A percentile compares a stretch with the other conserved stretches of the same genome.
These are phyloP conservation scores for Epirrita christyi DNA, from an alignment of 2,888 invertebrate genomes.

Conservation along the genomic window DNA sequence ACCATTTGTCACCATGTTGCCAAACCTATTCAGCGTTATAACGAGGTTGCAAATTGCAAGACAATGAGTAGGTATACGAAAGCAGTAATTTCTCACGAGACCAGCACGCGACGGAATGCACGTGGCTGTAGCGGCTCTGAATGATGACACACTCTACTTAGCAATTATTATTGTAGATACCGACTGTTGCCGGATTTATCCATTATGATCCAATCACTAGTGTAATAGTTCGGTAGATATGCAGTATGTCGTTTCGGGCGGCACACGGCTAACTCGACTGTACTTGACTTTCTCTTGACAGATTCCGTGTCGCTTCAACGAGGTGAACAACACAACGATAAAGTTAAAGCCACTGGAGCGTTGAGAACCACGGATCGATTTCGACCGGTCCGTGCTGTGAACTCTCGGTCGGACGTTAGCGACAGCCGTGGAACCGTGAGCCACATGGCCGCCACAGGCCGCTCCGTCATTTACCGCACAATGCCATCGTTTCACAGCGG, in stretches of 20 bases:
- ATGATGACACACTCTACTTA: constrained; percentile 67
- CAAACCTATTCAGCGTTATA: constrained; percentile 27
- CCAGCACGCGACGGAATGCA: constrained; percentile 48
- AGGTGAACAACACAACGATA: constrained; percentile 74
- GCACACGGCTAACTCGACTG: constrained; percentile 57
- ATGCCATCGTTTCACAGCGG: constrained; percentile 34
- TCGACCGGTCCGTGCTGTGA: constrained; percentile 63
- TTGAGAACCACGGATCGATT: constrained; percentile 72
- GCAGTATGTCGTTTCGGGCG: constrained; percentile 66
- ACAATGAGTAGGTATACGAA: constrained; percentile 42
- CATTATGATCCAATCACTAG: constrained; percentile 74
- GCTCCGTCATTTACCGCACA: constrained; percentile 33
- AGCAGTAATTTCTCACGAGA: constrained; percentile 46
- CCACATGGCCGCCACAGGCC: constrained; percentile 43
- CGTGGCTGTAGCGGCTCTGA: constrained; percentile 48
- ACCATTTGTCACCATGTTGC: constrained; percentile 18
- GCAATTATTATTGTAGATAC: constrained; percentile 49
- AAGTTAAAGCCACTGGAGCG: constrained; percentile 74
- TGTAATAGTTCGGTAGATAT: constrained; percentile 59
- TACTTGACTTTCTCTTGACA: constrained; percentile 79
- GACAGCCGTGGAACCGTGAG: constrained; percentile 55
- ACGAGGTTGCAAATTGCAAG: constrained; percentile 36
- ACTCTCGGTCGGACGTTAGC: constrained; percentile 48
- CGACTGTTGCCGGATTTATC: constrained; percentile 64
- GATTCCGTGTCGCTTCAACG: constrained; percentile 77